phyloP scores from a whole-genome alignment of 2,113 vertebrate genomes.

The Melanotaenia duboulayi region DNA sequence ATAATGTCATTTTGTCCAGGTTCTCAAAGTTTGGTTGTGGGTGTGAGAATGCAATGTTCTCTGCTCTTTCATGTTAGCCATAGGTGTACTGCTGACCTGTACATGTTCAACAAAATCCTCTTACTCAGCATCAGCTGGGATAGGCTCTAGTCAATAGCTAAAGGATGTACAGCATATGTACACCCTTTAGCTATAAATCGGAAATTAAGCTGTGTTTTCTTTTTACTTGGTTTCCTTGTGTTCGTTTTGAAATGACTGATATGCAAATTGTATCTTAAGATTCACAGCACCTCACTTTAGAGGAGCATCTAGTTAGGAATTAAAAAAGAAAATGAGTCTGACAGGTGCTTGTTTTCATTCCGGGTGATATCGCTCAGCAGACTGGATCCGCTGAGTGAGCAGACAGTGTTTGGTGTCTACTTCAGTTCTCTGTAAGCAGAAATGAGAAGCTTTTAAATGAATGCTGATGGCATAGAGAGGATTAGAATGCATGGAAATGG shows the following conservation, averaged over 20 bases:
- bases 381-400: conserved; percentile 49
- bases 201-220: neutral
- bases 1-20: no score
- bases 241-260: neutral
- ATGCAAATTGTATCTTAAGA: conserved; percentile 11
- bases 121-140: neutral
- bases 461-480: conserved; percentile 38
- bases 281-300: conserved; percentile 19
- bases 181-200: neutral
- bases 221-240: neutral
- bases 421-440: conserved; percentile 47
- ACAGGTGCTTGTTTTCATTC: conserved; percentile 71
- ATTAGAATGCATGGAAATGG: conserved; percentile 56
- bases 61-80: no score
- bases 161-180: neutral
- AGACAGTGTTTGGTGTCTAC: conserved; percentile 60
- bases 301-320: conserved; percentile 42
- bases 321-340: conserved; percentile 57
- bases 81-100: no score
- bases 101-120: no score
- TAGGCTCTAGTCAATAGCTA: neutral
- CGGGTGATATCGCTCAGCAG: conserved; percentile 61
- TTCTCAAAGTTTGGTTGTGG: no score
- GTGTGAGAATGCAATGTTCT: no score
- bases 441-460: conserved; percentile 59